Evolutionary conservation across 1,140 invertebrate genomes (phyloP), one percentile per base, ranked within the genome.

Genomic region (Lutraria rhynchaena): DNA sequence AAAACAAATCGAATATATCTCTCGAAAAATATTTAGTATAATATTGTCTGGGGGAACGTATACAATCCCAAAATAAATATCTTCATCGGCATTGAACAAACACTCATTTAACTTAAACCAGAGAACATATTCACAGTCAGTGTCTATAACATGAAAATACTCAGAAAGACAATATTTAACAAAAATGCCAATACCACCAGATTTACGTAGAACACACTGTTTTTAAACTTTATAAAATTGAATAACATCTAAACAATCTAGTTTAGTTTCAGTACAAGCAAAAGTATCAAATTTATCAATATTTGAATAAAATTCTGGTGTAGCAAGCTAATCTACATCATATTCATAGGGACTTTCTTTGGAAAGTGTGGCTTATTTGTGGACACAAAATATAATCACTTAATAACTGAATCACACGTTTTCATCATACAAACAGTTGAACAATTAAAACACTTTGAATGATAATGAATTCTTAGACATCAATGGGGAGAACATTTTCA

Each of bases 221-320:
- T 71, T 51, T 27, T 46, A 13, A 27, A 15, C n/a, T 71, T 71
- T 53, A 5, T 44, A 71, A 27, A 51, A 17, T 46, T n/a, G n/a
- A 49, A 71, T 24, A 13, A 19, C 33, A 49, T 51, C 67, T 41
- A 51, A 51, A 31, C 31, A 19, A 53, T 71, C 67, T 5, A 71
- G 31, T 31, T 71, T 71, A 5, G 67, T 71, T 71, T 71, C 67
- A 11, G 67, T n/a, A n/a, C 67, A 71, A 15, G 44, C 67, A 51
- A 49, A 71, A n/a, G n/a, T 71, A 53, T 71, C 67, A 46, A 15
- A 71, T 4, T 29, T 71, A 24, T 5, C 24, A 71, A 53, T 22
- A 24, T 49, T 29, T 4, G 51, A 17, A 33, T 46, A 71, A 53
- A 71, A 71, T 9, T 71, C 67, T 15, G 67, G 67, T 27, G 5